phyloP scores from a whole-genome alignment of 2,797 vertebrate genomes.

The Apogon talboti region DNA sequence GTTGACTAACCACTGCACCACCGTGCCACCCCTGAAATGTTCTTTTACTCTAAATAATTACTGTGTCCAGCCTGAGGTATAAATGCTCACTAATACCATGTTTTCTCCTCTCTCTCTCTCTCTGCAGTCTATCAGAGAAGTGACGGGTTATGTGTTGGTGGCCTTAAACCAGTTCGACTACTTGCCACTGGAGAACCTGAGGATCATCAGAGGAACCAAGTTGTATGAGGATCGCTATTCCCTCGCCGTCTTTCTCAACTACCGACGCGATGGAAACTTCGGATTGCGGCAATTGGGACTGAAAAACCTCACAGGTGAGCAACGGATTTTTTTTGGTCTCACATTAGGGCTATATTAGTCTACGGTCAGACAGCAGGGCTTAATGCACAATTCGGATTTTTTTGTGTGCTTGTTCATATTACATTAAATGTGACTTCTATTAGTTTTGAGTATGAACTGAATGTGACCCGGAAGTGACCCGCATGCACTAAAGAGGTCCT shows the following conservation, averaged over 20 bases:
- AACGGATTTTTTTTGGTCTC: not conserved
- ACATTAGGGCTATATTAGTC: not conserved
- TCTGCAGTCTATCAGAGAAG: constrained; percentile 95
- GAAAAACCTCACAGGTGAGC: constrained; percentile 91
- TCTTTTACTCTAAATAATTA: constrained; percentile 2
- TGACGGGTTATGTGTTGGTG: constrained; percentile 97
- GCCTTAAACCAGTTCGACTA: constrained; percentile 98
- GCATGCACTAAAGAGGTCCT: too few species aligned
- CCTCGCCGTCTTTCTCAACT: constrained; percentile 96
- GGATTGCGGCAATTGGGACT: constrained; percentile 94
- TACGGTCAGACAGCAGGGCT: too few species aligned
- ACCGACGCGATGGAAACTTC: constrained; percentile 94
- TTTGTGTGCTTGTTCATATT: too few species aligned
- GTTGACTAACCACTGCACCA: too few species aligned
- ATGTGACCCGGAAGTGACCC: too few species aligned
- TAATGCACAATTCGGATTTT: too few species aligned
- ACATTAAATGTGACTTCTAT: too few species aligned
- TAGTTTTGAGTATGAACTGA: too few species aligned
- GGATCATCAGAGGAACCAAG: constrained; percentile 95
- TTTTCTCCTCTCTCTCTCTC: too few species aligned
- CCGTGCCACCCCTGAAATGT: not conserved
- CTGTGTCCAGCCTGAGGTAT: not conserved
- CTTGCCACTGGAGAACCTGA: constrained; percentile 95
- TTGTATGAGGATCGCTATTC: constrained; percentile 96
- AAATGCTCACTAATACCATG: constrained; percentile 28